These are phyloP conservation scores for Chunga burmeisteri DNA, from an alignment of 2,113 vertebrate genomes.

Conservation along the genomic window DNA sequence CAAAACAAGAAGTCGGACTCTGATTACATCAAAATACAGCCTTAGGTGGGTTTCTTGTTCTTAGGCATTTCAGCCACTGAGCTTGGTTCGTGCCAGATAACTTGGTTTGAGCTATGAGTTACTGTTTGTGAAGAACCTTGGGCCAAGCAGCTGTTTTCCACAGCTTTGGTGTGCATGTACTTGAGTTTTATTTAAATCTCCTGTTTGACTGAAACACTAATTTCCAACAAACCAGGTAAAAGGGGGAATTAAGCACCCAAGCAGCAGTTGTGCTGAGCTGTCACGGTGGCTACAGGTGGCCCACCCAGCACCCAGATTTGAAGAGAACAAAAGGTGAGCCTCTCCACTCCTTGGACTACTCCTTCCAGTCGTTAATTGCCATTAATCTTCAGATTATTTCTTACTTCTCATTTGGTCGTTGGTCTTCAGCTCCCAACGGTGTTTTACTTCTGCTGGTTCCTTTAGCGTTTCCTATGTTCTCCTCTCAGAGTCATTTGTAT, in stretches of 20 bases:
- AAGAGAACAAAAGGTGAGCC: neutral
- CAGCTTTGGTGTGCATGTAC: neutral
- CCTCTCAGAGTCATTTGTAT: neutral
- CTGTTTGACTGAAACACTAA: neutral
- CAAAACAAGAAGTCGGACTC: neutral
- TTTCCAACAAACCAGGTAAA: neutral
- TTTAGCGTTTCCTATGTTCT: neutral
- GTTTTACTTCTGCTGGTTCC: neutral
- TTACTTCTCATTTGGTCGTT: neutral
- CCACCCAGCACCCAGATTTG: neutral
- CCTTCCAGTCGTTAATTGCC: neutral
- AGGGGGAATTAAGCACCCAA: neutral
- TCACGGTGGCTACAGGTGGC: neutral
- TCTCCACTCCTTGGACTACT: neutral
- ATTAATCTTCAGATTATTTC: neutral
- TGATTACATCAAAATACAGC: neutral
- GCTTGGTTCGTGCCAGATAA: neutral
- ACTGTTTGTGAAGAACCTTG: neutral
- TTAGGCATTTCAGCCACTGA: neutral
- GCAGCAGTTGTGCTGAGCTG: neutral
- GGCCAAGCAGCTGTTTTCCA: neutral
- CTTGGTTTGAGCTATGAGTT: neutral
- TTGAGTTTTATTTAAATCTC: neutral
- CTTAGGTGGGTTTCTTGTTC: neutral
- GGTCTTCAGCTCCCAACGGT: neutral